phyloP scores from a whole-genome alignment of 2,797 vertebrate species.

The Chaetophractus vellerosus region DNA sequence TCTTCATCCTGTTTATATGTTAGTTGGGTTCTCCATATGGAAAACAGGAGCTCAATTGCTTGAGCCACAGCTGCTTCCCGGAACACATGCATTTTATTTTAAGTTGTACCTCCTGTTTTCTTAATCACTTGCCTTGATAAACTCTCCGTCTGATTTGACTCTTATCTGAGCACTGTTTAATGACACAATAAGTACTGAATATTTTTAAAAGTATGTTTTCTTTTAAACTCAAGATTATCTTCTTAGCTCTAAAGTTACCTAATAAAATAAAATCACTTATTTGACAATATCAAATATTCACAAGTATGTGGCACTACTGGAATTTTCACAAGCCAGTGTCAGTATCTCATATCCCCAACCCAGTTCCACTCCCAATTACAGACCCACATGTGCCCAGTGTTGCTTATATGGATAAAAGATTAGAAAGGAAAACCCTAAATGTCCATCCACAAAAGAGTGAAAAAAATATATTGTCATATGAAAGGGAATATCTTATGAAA shows the following conservation, averaged over 20 bases:
- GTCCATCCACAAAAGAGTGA: background rate
- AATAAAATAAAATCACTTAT: background rate
- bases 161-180: background rate
- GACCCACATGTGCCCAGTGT: accelerated
- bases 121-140: background rate
- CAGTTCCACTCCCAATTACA: background rate
- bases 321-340: background rate
- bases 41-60: too few relatives aligned
- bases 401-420: background rate
- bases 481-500: background rate
- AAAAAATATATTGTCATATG: background rate
- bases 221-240: background rate
- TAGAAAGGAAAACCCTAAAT: background rate
- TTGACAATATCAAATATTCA: background rate
- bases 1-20: too few relatives aligned
- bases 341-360: background rate
- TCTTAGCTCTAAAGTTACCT: background rate
- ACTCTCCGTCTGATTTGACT: background rate
- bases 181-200: background rate
- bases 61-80: too few relatives aligned
- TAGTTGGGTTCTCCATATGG: too few relatives aligned
- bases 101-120: background rate
- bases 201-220: background rate
- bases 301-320: background rate
- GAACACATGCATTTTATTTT: background rate